A percentile compares a stretch with the other conserved stretches of the same genome.
Conservation (phyloP, 2,888 invertebrate species). For the Lycia hirtaria region DNA sequence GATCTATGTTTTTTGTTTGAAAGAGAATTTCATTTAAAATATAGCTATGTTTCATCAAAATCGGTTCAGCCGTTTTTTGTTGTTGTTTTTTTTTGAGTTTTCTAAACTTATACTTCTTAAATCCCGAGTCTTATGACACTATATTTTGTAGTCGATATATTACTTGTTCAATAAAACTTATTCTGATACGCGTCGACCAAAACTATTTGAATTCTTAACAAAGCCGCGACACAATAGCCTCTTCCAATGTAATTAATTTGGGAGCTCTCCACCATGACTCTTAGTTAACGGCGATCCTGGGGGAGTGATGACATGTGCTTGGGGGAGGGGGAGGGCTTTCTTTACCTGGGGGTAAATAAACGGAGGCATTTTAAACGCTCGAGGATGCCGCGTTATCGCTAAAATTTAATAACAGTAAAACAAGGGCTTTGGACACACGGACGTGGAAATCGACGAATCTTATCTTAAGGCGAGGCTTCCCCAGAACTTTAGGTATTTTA, state of each 20-base stretch:
- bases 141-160: no score
- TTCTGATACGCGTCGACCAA: conserved; percentile 19
- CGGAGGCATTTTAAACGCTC: conserved; percentile 62
- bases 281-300: conserved; percentile 58
- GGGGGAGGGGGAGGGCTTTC: conserved; percentile 52
- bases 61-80: no score
- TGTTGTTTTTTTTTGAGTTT: no score
- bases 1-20: no score
- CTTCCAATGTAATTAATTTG: conserved; percentile 62
- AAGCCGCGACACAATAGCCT: conserved; percentile 31
- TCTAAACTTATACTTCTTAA: no score
- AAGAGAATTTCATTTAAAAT: no score
- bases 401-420: conserved; percentile 71
- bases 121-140: no score
- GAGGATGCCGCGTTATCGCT: conserved; percentile 61
- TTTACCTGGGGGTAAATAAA: conserved; percentile 24
- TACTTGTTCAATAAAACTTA: neutral
- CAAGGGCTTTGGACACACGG: conserved; percentile 49
- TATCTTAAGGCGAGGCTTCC: no score
- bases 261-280: no score
- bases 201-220: conserved; percentile 43
- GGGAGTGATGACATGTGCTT: conserved; percentile 53
- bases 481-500: no score
- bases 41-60: no score
- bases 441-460: conserved; percentile 15